Base-by-base conservation (phyloP, 2,113 vertebrate genomes). In the Gasterosteus aculeatus region DNA sequence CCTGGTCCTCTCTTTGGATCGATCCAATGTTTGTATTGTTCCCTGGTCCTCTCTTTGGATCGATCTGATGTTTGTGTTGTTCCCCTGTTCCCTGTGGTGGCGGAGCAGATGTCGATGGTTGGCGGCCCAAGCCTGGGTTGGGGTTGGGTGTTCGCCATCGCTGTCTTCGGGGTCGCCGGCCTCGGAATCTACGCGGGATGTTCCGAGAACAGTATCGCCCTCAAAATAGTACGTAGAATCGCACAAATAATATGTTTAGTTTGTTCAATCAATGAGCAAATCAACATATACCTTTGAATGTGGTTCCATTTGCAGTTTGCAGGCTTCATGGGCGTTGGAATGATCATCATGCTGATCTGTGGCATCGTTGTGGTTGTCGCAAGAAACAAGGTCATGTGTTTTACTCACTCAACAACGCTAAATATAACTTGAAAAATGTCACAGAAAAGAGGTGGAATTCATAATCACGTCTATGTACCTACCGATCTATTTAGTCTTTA, bases 281-380 rank as follows among this genome's bases (percentile, higher is more conserved):
- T 51, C 42, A 19, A 31, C 16, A 18, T 3, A 15, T 56, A 10
- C 26, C 10, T 22, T 10, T 44, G 14, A 10, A 11, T 33, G 2
- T 63, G 60, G 16, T 73, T 42, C 63, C 18, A 1, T 77, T 26
- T 53, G 12, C 85, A 92, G 91, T 92, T 92, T 72, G 88, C 91
- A 75, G 89, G 89, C 0, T 86, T 92, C 63, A 92, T 92, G 88
- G 82, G 2, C 1, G 0, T 29, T 0, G 91, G 91, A n/a, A 72
- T 90, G 84, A 2, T 91, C 65, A 58, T 91, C 82, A 91, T 88
- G 88, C 8, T 92, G 61, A 90, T 87, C 81, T 82, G 79, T 49
- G 89, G 91, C 46, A 87, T 88, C 10, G 1, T 81, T 1, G 0
- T 79, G 0, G 81, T 47, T 0, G 84, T 88, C 31, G 0, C 0